phyloP scores from a whole-genome alignment of 92 coral and sea anemone species.

The Heliopora coerulea region DNA sequence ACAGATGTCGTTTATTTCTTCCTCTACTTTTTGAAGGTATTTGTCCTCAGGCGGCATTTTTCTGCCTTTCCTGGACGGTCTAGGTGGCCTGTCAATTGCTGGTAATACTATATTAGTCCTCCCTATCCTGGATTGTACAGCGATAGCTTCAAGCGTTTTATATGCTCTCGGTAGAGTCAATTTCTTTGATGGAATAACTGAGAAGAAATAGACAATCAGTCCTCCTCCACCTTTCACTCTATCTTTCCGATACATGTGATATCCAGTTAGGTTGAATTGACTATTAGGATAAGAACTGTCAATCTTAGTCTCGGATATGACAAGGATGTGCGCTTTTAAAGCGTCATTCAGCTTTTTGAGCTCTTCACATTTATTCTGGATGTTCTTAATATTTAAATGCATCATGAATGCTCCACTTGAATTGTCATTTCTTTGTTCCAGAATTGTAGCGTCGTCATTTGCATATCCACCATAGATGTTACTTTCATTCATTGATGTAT shows the following conservation, averaged over 20 bases:
- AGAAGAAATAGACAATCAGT: background rate
- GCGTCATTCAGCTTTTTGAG: background rate
- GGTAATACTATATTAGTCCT: constrained; percentile 20
- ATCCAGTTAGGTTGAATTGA: constrained; percentile 27
- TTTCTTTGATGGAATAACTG: constrained; percentile 34
- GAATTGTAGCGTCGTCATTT: no score
- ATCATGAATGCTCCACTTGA: no score
- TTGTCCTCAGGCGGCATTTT: no score
- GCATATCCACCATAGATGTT: no score
- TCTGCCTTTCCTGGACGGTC: background rate
- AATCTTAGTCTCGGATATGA: constrained; percentile 42
- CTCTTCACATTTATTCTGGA: constrained; percentile 26
- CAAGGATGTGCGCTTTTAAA: constrained; percentile 5
- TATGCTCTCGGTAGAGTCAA: constrained; percentile 27
- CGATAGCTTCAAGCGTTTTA: constrained; percentile 44
- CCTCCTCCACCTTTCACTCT: constrained; percentile 36
- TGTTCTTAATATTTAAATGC: constrained; percentile 23
- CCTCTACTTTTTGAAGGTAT: constrained; percentile 43
- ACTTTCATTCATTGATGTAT: no score
- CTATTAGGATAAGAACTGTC: constrained; percentile 34
- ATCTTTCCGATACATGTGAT: constrained; percentile 1
- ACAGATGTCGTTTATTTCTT: constrained; percentile 47
- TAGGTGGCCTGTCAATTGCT: constrained; percentile 53
- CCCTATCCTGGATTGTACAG: constrained; percentile 32
- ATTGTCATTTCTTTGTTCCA: no score